phyloP scores from a whole-genome alignment of 2,113 vertebrate genomes.

The Podiceps cristatus region DNA sequence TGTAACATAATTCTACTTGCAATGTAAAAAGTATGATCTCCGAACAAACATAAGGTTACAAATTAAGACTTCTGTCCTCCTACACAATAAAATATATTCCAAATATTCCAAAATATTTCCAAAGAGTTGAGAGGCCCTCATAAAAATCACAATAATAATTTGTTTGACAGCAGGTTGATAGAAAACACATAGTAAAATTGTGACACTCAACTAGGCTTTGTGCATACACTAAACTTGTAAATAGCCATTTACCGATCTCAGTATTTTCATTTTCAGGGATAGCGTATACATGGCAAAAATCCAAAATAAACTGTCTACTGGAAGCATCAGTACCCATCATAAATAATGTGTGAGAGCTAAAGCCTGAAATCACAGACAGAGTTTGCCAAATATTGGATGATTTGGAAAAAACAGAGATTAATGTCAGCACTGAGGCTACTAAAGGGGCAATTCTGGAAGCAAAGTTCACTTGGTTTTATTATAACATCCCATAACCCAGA shows the following conservation, averaged over 20 bases:
- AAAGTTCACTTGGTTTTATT: slow-evolving; percentile 35
- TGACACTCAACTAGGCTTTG: not conserved
- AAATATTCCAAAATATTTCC: not conserved
- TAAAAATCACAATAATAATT: not conserved
- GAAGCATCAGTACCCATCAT: not conserved
- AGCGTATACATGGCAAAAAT: not conserved
- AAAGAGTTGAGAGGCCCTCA: not conserved
- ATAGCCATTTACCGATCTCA: not conserved
- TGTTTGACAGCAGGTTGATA: not conserved
- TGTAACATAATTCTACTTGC: not conserved
- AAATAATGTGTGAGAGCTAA: slow-evolving; percentile 29
- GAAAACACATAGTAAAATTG: not conserved
- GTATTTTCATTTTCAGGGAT: not conserved
- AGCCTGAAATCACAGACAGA: not conserved
- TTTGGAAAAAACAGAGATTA: slow-evolving; percentile 1
- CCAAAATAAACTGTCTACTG: slow-evolving; percentile 17
- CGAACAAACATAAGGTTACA: not conserved
- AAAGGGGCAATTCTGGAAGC: slow-evolving; percentile 43
- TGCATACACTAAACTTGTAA: not conserved
- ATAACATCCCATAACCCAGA: not conserved
- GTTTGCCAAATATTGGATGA: slow-evolving; percentile 9
- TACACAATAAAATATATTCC: not conserved
- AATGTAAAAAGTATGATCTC: not conserved
- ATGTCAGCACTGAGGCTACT: not conserved
- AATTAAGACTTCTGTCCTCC: not conserved